Base-by-base conservation (phyloP, 2,888 invertebrate genomes). In the Helobdella robusta region DNA sequence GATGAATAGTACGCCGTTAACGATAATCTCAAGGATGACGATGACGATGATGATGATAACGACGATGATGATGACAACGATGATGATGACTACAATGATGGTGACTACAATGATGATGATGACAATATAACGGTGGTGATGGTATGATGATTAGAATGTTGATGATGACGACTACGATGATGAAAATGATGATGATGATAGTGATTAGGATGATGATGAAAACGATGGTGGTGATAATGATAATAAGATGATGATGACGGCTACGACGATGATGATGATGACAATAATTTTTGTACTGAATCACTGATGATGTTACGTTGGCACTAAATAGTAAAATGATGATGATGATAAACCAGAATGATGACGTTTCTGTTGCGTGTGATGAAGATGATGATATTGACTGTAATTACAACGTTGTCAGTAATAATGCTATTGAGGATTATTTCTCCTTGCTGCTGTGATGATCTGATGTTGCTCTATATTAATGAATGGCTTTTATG, bases 201-300 rank as follows among this genome's bases (percentile, higher is more conserved):
- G n/a, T n/a, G n/a, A n/a, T n/a, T n/a, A n/a, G n/a, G n/a, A n/a
- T n/a, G n/a, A n/a, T n/a, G n/a, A 44, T 44, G 44, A 44, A 15
- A 18, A 44, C 18, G 44, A 44, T 44, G 44, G 18, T 18, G 15
- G 32, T 54, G 56, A 54, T 54, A 2, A 28, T 25, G 28, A n/a
- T 56, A 32, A 8, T 11, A 8, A 56, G 56, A 4, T 56, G 56
- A 23, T 56, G 56, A 56, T 28, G 56, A 56, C 18, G 56, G 18
- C 32, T n/a, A 56, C 2, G 56, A 56, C 28, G 52, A 52, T 52
- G 52, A 52, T 52, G 52, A 52, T 23, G 52, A 5, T 23, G 52
- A 52, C 4, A 28, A 52, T 5, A 28, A 30, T 2, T n/a, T 25
- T 56, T n/a, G 28, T 28, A 8, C 15, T 5, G 32, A 30, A 30